Evolutionary conservation across 2,797 vertebrate species (phyloP).

Genomic region (Melanotaenia nigrans): DNA sequence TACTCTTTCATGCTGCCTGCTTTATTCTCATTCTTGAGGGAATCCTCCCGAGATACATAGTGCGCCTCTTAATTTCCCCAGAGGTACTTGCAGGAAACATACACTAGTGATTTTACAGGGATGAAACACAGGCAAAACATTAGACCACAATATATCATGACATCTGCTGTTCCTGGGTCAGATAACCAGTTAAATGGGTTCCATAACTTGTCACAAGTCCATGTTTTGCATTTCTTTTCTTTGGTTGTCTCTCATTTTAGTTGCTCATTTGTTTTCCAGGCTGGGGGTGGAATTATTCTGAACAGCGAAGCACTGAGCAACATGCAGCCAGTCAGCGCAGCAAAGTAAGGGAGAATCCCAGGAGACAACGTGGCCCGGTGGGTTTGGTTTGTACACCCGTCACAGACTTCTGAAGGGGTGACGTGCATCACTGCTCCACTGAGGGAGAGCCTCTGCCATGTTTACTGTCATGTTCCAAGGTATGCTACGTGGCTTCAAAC

Average conservation of each 20-base stretch:
- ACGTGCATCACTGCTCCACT: constrained; percentile 81
- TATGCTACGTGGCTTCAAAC: constrained; percentile 84
- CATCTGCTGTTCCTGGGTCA: constrained; percentile 71
- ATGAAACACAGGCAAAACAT: constrained; percentile 81
- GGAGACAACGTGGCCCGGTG: constrained; percentile 75
- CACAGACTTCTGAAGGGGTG: constrained; percentile 83
- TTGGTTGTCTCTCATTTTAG: constrained; percentile 56
- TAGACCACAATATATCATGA: constrained; percentile 73
- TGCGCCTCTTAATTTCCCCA: constrained; percentile 86
- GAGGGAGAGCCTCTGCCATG: constrained; percentile 83
- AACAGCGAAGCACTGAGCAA: constrained; percentile 59
- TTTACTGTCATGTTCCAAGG: constrained; percentile 86
- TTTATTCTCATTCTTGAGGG: constrained; percentile 83
- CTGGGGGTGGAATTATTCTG: constrained; percentile 58
- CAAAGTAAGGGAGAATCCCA: constrained; percentile 67
- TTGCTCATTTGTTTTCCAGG: constrained; percentile 67
- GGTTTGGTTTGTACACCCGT: constrained; percentile 83
- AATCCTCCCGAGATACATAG: constrained; percentile 82
- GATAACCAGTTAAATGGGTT: constrained; percentile 74
- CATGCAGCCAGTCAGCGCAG: constrained; percentile 65
- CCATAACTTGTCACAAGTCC: constrained; percentile 71
- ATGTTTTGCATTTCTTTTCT: constrained; percentile 57
- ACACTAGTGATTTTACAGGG: constrained; percentile 83
- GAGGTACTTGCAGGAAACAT: constrained; percentile 82
- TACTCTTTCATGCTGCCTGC: constrained; percentile 81